phyloP scores from a whole-genome alignment of 1,140 invertebrate genomes.

The Papilio aristodemus region DNA sequence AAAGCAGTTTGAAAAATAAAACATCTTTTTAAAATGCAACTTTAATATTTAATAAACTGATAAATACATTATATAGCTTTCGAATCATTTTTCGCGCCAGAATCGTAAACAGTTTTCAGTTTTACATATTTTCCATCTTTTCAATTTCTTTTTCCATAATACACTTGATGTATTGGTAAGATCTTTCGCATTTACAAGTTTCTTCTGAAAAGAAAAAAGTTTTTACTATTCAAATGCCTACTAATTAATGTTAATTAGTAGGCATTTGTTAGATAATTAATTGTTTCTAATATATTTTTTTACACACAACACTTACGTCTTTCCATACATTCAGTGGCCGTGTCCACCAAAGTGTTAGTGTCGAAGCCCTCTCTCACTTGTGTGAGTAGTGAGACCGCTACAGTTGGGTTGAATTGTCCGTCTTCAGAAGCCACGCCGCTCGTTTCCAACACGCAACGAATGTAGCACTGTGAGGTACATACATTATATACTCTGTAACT shows the following conservation, averaged over 20 bases:
- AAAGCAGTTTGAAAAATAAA: background rate
- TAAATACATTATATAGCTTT: no score
- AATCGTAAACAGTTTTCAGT: background rate
- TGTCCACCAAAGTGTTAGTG: constrained; percentile 47
- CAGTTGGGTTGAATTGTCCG: constrained; percentile 50
- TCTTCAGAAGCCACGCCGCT: constrained; percentile 51
- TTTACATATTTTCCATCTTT: constrained; percentile 41
- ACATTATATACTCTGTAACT: no score
- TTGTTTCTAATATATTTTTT: no score
- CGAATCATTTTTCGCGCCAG: background rate
- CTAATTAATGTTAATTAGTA: no score
- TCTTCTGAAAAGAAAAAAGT: constrained; percentile 58
- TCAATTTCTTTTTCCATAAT: constrained; percentile 62
- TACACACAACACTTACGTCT: constrained; percentile 53
- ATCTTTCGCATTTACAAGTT: constrained; percentile 63
- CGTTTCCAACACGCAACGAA: constrained; percentile 64
- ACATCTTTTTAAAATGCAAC: background rate
- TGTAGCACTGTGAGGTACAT: constrained; percentile 69
- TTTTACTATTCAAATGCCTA: background rate
- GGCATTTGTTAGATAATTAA: background rate
- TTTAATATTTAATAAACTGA: no score
- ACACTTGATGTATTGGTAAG: constrained; percentile 69
- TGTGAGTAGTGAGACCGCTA: constrained; percentile 49
- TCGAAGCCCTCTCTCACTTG: constrained; percentile 43
- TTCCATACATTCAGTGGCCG: constrained; percentile 53